Base-by-base conservation (phyloP, 2,797 vertebrate genomes). In the Monodelphis domestica region DNA sequence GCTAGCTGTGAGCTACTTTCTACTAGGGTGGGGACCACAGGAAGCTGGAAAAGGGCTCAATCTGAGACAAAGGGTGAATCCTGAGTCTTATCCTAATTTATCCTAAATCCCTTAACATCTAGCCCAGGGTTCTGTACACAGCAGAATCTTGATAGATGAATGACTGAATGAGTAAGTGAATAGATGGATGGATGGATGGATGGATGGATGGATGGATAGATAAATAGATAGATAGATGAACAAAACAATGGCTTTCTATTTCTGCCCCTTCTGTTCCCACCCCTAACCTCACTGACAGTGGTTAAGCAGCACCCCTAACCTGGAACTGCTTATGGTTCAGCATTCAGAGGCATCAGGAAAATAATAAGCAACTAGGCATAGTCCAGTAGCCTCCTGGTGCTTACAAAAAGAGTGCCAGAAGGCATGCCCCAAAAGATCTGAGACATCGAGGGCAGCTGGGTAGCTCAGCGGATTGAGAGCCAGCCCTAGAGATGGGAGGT, bases 311-410 rank as follows among this genome's bases (percentile, higher is more conserved):
- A 6, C 17, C 12, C 53, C 97, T 98, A 96, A 98, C 98, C 97
- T 97, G 96, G 52, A 95, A 94, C 1, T 0, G 0, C 53, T 53
- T 97, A 97, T 53, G 98, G 98, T 94, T 97, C 98, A 95, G 98
- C 99, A 53, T 98, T 96, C 94, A 98, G 92, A 10, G 94, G 45
- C 1, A 96, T 96, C 30, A 98, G 97, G 92, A 98, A 90, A 93
- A 97, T 97, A 89, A 99, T 93, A 95, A 99, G 97, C n/a, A 38
- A 97, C 24, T 0, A 0, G 26, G 45, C 50, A 5, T 52, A 88
- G 87, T 29, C 45, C 11, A 5, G 10, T 50, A 17, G 28, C 51
- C 51, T 88, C 87, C 17, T 38, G 50, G 87, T 30, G 63, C 17
- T 78, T 21, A 21, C n/a, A 38, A 78, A 38, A 78, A 78, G 63